Base-by-base conservation (phyloP, 2,113 vertebrate species). In the Callipepla squamata region DNA sequence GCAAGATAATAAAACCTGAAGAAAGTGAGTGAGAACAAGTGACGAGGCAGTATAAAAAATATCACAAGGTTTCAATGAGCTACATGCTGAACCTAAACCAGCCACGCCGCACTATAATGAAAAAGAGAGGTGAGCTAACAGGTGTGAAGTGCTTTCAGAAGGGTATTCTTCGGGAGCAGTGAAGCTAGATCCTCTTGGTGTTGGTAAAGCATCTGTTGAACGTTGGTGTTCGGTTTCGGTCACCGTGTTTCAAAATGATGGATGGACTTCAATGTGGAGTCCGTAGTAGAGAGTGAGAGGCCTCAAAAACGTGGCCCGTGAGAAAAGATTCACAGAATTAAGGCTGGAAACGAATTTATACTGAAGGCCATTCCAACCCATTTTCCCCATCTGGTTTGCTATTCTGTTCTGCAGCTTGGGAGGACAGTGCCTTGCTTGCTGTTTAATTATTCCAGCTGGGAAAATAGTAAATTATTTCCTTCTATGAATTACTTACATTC, bases 401-500 rank as follows among this genome's bases (percentile, higher is more conserved):
- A 18, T 22, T 34, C 66, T 84, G 45, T 57, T 62, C 85, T 78
- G 81, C 91, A 94, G 75, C 91, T 87, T 25, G 3, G 85, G 73
- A 95, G 93, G 89, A 95, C 91, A 91, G 73, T 76, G 70, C 90
- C 85, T 92, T 0, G 66, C 86, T 87, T 0, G 66, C 86, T 87
- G 90, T 89, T 95, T 95, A 94, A 95, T 93, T 95, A 95, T 95
- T 95, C 91, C 93, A 87, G 90, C 82, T 95, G 85, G 89, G 92
- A 96, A 85, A 95, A 92, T 86, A 97, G 95, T 97, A 97, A 97
- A 97, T 97, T 96, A 95, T 96, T 96, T 96, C 94, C 96, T 97
- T 95, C 95, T 97, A 97, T 97, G 96, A 96, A 97, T 97, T 97
- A 93, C 97, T 95, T 95, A 94, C 96, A 97, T 98, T 98, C 97